Evolutionary conservation across 2,113 vertebrate species (phyloP), one percentile per base, ranked within the genome.

Genomic region (Amia ocellicauda): DNA sequence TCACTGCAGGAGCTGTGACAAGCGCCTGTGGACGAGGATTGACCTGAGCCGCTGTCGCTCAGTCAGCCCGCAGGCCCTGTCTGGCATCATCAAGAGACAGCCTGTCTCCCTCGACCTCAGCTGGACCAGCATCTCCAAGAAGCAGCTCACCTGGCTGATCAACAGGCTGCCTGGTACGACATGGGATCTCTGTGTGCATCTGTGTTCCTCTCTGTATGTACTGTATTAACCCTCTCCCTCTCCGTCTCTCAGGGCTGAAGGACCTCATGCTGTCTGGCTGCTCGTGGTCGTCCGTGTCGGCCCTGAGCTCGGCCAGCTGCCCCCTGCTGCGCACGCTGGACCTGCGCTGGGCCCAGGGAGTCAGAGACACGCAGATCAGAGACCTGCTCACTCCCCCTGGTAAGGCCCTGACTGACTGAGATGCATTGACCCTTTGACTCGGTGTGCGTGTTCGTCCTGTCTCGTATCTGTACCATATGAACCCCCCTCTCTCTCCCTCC

Each of bases 91-190:
- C 81, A 97, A 96, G 83, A 89, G 96, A 59, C 96, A 99, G 71
- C 97, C 97, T 0, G 86, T 94, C 71, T 92, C 91, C 24, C 93
- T 99, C 0, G 93, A 99, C 80, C 93, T 99, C 72, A 99, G 96
- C 62, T 97, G 96, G 96, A 95, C 96, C 82, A 93, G 93, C 78
- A 94, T 99, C 78, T 97, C 96, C 67, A 98, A 94, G 88, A 99
- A 98, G 71, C 97, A 99, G 78, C 93, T 99, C 61, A 93, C 90
- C 1, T 99, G 97, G 97, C 93, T 99, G 0, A 87, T 98, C 82
- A 93, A 94, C 77, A 91, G 94, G 62, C 83, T 99, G 62, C 95
- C 96, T 78, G 96, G 94, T 94, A 77, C 80, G 74, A 0, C 0
- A 7, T 11, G 31, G 5, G 5, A 36, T 36, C 31, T 36, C 31